These are phyloP conservation scores for Ceramica pisi DNA, from an alignment of 2,888 invertebrate genomes.

Conservation along the genomic window DNA sequence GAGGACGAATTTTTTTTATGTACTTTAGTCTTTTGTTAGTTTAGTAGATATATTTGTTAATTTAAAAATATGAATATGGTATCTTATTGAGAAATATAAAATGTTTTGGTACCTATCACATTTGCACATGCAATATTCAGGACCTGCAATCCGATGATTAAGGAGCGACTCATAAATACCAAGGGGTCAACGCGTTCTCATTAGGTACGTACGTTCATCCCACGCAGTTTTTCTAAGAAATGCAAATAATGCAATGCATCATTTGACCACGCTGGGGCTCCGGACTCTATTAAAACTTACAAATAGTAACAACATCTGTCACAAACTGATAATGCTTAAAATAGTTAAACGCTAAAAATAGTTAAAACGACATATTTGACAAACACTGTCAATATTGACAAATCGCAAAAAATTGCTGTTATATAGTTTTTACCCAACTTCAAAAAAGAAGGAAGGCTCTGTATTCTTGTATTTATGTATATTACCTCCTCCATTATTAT, in stretches of 20 bases:
- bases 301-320: not conserved
- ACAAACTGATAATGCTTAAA: not conserved
- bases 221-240: conserved; percentile 21
- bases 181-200: conserved; percentile 27
- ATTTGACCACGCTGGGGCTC: not conserved
- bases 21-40: no score
- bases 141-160: conserved; percentile 10
- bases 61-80: no score
- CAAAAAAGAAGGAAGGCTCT: not conserved
- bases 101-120: not conserved
- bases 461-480: not conserved
- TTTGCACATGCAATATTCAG: conserved; percentile 6
- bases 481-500: conserved; percentile 94
- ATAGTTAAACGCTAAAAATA: not conserved
- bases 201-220: conserved; percentile 21
- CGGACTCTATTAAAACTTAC: not conserved
- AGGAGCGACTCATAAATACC: conserved; percentile 35
- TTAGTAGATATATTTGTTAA: no score
- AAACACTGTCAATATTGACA: not conserved
- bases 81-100: conserved; percentile 3
- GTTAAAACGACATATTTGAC: no score
- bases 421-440: not conserved
- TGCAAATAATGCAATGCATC: not conserved
- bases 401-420: not conserved
- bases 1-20: no score